Evolutionary conservation across 2,888 invertebrate species (phyloP), one percentile per base, ranked within the genome.

Genomic region (Linnaemya tessellans): DNA sequence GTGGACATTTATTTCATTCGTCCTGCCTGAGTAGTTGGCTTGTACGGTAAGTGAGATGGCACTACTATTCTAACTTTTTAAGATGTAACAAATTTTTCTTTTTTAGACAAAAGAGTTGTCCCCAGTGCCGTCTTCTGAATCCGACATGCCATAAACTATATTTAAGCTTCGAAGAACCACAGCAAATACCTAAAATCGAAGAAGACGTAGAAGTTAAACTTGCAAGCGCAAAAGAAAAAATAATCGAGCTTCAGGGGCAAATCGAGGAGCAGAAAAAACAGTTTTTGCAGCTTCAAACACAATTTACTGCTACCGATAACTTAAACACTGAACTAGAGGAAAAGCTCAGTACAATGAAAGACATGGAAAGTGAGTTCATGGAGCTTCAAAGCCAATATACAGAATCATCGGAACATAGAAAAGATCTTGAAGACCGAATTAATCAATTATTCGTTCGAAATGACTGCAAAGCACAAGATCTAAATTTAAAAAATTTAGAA

Each of bases 71-170:
- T 3, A n/a, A 7, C 3, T 1, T 38, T 10, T 38, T 60, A 7
- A 30, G 35, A n/a, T 56, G 2, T 30, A 30, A 10, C 1, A 15
- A 35, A 1, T n/a, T 13, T n/a, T 13, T 5, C 25, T 10, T 18
- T 9, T 41, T 64, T 3, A 90, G 90, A 41, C 87, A 88, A 18
- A 62, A 38, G 18, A 87, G 74, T 67, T 90, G 90, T 41, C 91
- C 90, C 4, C 82, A 88, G 70, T 90, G 90, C 58, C 90, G 90
- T 5, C 46, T 35, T 5, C 11, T 9, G 1, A 75, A 56, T 62
- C 67, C 79, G 1, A 51, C 74, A 0, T 86, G 65, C 18, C 86
- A 88, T 65, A 88, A 88, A 49, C 80, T 90, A 0, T 89, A 86
- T 73, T 86, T 90, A 38, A 86, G 85, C 70, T 89, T 91, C 64